Conservation (phyloP, 2,113 vertebrate genomes). For the Prionailurus viverrinus region DNA sequence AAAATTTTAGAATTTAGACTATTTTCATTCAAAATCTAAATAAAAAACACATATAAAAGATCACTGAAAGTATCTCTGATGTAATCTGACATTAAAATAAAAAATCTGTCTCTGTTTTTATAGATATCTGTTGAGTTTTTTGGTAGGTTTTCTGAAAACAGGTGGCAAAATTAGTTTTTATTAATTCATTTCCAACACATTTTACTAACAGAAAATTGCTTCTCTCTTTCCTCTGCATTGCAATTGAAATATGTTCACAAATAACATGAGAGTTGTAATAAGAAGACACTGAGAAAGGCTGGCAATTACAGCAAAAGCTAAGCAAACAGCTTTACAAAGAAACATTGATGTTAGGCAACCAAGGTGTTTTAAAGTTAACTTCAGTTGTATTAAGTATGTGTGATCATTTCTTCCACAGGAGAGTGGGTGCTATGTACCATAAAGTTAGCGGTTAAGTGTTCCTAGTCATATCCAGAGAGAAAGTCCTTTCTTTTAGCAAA, state of each 20-base stretch:
- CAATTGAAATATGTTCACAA: neutral
- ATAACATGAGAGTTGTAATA: neutral
- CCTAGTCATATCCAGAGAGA: neutral
- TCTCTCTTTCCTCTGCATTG: neutral
- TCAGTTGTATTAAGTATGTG: neutral
- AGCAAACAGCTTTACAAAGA: neutral
- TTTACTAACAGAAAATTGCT: neutral
- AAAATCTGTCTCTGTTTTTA: neutral
- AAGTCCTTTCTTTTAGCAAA: neutral
- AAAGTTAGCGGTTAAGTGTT: neutral
- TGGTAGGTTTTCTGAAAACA: neutral
- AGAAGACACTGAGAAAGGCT: neutral
- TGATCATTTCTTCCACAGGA: neutral
- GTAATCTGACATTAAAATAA: neutral
- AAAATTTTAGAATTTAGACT: neutral
- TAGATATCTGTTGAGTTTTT: neutral
- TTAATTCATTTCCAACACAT: neutral
- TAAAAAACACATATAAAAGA: neutral
- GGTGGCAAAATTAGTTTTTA: neutral
- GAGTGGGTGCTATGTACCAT: neutral
- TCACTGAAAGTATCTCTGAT: neutral
- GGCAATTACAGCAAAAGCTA: neutral
- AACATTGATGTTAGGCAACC: neutral
- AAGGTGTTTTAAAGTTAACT: neutral
- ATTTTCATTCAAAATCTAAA: neutral